Base-by-base conservation (phyloP, 2,113 vertebrate genomes). In the Python bivittatus region DNA sequence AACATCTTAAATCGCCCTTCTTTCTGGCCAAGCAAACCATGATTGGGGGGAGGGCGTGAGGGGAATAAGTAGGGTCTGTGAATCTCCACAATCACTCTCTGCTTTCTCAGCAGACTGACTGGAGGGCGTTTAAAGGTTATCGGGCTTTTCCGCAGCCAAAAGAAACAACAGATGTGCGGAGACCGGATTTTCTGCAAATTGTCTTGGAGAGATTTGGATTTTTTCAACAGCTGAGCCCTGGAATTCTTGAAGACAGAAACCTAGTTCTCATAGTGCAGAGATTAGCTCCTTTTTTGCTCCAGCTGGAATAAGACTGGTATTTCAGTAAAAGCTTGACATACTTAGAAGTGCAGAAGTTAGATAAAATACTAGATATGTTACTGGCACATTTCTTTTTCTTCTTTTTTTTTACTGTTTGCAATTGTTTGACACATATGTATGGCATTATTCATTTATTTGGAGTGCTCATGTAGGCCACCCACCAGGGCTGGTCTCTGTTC, bases 251-350 rank as follows among this genome's bases (percentile, higher is more conserved):
- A 52, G 22, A 61, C n/a, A 84, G 33, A 7, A 3, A n/a, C 27
- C 1, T 86, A 42, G 88, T 15, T 56, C 0, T 0, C 20, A 0
- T 0, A 53, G 15, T 54, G n/a, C 8, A 57, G 7, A n/a, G 48
- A 0, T 0, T 0, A 1, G 0, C 0, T 29, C 60, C 12, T 0
- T 42, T 86, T 83, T 56, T 2, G 33, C 68, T 11, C 0, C 5
- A 44, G n/a, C 72, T 61, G 42, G n/a, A 60, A 85, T 20, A 79
- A 38, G 68, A 20, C 0, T 38, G 68, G n/a, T 38, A 79, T 38
- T 79, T 79, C 68, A 38, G n/a, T 79, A 13, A 79, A 79, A 38
- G n/a, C 6, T 38, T 72, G n/a, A 72, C n/a, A 38, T 72, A 68
- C 7, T 15, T 72, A 72, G 68, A 79, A 72, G 29, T 0, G 6